Base-by-base conservation (phyloP, 2,888 invertebrate genomes). In the Myathropa florea region DNA sequence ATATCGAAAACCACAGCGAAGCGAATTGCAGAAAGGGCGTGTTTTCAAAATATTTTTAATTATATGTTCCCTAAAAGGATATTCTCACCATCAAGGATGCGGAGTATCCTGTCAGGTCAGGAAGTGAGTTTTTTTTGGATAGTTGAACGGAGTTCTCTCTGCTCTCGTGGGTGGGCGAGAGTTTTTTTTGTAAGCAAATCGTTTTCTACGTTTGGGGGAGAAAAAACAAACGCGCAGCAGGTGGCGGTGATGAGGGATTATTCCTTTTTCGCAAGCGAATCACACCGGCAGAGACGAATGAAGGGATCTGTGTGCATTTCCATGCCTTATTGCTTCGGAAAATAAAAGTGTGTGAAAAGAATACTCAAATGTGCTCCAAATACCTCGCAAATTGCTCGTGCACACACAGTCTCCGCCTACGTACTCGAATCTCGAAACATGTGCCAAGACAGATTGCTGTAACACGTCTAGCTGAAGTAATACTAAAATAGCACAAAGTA, bases 1-100 rank as follows among this genome's bases (percentile, higher is more conserved):
- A 18, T 4, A 39, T 23, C 14, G n/a, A 61, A 57, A 82, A 60
- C 53, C 36, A 14, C 28, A 65, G 53, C 60, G 53, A 36, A 76
- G 55, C 71, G 70, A 82, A 82, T 76, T 30, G 24, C 65, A 55
- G 55, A 71, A 71, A 71, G 60, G 59, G 53, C 1, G 46, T 26
- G 76, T 76, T 76, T 68, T 39, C 76, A 82, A 70, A 76, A 76
- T 82, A 65, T 76, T 65, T 68, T 64, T 71, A 76, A 76, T 82
- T 76, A 71, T 28, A 53, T 65, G 21, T 33, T 33, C 64, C 36
- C 12, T 33, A 68, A 57, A 28, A n/a, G 60, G 60, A 77, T 67
- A 60, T 64, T 26, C 36, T 76, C 82, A 70, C 70, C 33, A 70
- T 24, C 18, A 21, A 30, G 9, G 63, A 63, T 68, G 12, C 59